These are phyloP conservation scores for Dicyrtomina minuta DNA, from an alignment of 2,888 invertebrate species.

Conservation along the genomic window DNA sequence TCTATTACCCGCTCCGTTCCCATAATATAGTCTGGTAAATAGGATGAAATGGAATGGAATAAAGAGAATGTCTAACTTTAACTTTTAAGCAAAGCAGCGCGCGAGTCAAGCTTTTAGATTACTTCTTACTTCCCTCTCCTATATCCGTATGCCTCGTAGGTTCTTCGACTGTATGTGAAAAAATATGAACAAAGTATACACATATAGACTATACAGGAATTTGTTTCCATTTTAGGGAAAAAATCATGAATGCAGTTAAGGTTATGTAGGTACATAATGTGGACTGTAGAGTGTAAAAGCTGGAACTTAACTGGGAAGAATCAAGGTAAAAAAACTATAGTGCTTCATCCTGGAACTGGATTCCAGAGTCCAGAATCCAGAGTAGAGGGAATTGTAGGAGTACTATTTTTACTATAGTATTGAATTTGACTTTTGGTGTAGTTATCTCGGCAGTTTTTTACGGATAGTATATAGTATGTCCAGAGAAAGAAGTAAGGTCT, in stretches of 20 bases:
- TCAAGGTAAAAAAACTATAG: background rate
- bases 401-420: background rate
- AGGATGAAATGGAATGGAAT: conserved; percentile 1
- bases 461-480: conserved; percentile 5
- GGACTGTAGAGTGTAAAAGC: background rate
- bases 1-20: background rate
- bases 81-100: background rate
- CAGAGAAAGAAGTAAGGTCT: conserved; percentile 17
- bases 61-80: background rate
- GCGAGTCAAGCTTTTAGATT: no score
- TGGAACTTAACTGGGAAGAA: background rate
- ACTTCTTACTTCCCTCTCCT: no score
- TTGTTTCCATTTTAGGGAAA: no score
- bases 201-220: background rate
- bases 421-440: background rate
- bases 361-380: background rate
- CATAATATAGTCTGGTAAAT: conserved; percentile 7
- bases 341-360: background rate
- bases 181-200: no score
- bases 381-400: background rate
- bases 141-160: no score
- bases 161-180: no score
- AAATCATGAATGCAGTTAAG: background rate
- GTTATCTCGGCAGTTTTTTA: background rate
- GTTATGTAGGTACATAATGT: no score